A percentile compares a stretch with the other conserved stretches of the same genome.
These are phyloP conservation scores for Uloborus diversus DNA, from an alignment of 1,140 invertebrate genomes.

Conservation along the genomic window DNA sequence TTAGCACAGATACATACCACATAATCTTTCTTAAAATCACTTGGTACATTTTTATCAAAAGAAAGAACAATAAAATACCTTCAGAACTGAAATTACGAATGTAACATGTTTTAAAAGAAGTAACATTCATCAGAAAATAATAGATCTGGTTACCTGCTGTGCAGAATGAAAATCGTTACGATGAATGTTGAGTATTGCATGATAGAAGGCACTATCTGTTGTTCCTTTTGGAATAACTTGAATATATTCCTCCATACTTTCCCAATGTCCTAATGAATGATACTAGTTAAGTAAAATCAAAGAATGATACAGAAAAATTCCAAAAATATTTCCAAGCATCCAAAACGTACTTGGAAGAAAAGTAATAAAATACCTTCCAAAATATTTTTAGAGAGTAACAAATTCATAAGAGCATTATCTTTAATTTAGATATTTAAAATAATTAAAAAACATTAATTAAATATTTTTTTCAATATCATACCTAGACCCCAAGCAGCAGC, in stretches of 20 bases:
- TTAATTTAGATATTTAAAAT: not conserved
- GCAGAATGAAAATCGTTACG: conserved; percentile 80
- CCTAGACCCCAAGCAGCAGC: conserved; percentile 93
- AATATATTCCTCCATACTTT: conserved; percentile 89
- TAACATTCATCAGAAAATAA: too few relatives aligned
- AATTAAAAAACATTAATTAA: not conserved
- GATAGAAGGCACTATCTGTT: conserved; percentile 94
- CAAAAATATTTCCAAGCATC: not conserved
- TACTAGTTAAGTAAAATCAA: not conserved
- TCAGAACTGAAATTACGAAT: too few relatives aligned
- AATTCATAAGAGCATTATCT: not conserved
- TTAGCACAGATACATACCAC: too few relatives aligned
- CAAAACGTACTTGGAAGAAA: not conserved
- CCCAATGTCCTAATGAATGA: conserved; percentile 74
- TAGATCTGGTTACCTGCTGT: too few relatives aligned
- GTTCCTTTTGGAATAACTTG: conserved; percentile 84
- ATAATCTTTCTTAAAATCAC: too few relatives aligned
- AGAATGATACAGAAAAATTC: not conserved
- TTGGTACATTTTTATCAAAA: too few relatives aligned
- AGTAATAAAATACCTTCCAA: not conserved
- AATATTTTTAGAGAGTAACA: too few relatives aligned
- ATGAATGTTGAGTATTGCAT: conserved; percentile 93
- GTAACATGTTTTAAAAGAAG: too few relatives aligned
- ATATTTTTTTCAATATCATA: conserved; percentile 39
- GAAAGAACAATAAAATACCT: too few relatives aligned